phyloP scores from a whole-genome alignment of 2,797 vertebrate genomes.

The Enteromius fasciolatus region DNA sequence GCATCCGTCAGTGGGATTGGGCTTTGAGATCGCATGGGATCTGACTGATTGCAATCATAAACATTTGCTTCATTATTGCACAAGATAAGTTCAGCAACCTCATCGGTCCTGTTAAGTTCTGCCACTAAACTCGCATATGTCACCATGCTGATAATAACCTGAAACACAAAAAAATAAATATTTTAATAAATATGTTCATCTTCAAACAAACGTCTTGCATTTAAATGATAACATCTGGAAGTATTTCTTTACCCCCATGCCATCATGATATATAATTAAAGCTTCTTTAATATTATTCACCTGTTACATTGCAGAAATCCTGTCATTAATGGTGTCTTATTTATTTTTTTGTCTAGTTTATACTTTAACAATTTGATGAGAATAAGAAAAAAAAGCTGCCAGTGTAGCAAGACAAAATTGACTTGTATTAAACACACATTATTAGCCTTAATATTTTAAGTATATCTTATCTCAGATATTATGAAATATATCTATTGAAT shows the following conservation, averaged over 20 bases:
- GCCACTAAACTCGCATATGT: neutral
- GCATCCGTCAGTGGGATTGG: constrained; percentile 69
- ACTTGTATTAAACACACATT: neutral
- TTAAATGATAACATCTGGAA: neutral
- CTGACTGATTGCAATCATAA: constrained; percentile 22
- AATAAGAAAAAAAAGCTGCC: neutral
- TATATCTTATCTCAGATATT: no score
- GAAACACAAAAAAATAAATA: neutral
- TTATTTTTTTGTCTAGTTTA: neutral
- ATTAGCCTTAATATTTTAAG: neutral
- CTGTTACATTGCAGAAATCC: neutral
- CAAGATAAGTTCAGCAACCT: neutral
- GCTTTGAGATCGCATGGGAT: neutral
- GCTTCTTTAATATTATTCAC: neutral
- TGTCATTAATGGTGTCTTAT: neutral
- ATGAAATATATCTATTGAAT: neutral
- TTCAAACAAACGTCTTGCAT: neutral
- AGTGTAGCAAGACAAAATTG: neutral
- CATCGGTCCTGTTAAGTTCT: constrained; percentile 4
- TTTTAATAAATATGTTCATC: neutral
- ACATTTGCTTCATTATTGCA: constrained; percentile 15
- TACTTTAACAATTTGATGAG: neutral
- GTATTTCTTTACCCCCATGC: neutral
- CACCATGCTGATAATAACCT: constrained; percentile 9
- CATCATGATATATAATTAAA: neutral